Evolutionary conservation across 2,797 vertebrate genomes (phyloP), one percentile per base, ranked within the genome.

Genomic region (Neosilurus mollespiculum): DNA sequence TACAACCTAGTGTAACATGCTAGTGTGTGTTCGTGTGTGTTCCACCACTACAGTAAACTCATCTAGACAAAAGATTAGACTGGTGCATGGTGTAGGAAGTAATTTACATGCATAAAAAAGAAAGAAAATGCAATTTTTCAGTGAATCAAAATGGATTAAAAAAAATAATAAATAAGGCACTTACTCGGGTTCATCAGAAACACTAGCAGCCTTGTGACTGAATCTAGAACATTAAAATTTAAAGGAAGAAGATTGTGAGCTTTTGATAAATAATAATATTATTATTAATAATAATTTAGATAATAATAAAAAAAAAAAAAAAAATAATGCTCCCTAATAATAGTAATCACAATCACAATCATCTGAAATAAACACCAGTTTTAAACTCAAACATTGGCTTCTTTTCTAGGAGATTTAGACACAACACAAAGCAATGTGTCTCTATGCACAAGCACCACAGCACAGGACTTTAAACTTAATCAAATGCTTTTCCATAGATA

Each of bases 101-200:
- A 43, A 62, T 24, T 77, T 61, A 18, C 88, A 88, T 87, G 87
- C 88, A 85, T 24, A 69, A 77, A 81, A 58, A 56, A 87, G 76
- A 83, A 34, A 85, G 34, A 64, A 77, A 81, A 59, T 56, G 87
- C 78, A 83, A 34, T 16, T 34, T 10, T 84, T 54, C 71, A 67
- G 70, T 59, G 72, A 49, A 15, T 26, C 24, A 83, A 20, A 56
- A 22, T 24, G 73, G 54, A 81, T 11, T 43, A 84, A 71, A 65
- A 84, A 64, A 81, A 91, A 14, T 30, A 1, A 30, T 30, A 30
- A 30, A 30, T 30, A 30, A 30, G 88, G 92, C 30, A 99, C 98
- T 99, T 98, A 99, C 98, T 98, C 95, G 86, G 94, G 91, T 91
- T 98, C 97, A 95, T 97, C 96, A 96, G 96, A 96, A 95, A 97